A percentile compares a stretch with the other conserved stretches of the same genome.
Evolutionary conservation across 2,888 invertebrate species (phyloP).

Genomic region (Unio delphinus): DNA sequence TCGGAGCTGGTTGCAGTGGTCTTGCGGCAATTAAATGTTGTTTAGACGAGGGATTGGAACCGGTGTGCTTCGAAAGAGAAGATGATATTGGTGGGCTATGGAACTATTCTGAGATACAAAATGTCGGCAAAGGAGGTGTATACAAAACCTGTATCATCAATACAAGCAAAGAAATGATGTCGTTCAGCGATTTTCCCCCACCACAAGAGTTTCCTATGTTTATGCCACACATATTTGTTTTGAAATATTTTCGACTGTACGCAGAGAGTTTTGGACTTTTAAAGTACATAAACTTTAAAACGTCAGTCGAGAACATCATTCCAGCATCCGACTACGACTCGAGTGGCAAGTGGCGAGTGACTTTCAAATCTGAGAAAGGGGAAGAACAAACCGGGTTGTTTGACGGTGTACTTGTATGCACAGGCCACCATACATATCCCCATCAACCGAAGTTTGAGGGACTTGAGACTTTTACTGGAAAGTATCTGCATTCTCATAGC

Average conservation of each 20-base stretch:
- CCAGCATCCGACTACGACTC: slow-evolving; percentile 58
- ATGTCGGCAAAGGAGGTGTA: slow-evolving; percentile 57
- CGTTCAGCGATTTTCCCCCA: slow-evolving; percentile 72
- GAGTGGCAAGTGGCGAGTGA: slow-evolving; percentile 65
- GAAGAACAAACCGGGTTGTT: slow-evolving; percentile 46
- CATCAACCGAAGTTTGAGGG: slow-evolving; percentile 70
- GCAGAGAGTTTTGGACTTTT: slow-evolving; percentile 61
- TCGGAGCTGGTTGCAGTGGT: slow-evolving; percentile 56
- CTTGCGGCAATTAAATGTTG: slow-evolving; percentile 54
- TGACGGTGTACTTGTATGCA: slow-evolving; percentile 73
- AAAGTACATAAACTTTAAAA: slow-evolving; percentile 56
- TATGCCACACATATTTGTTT: slow-evolving; percentile 71
- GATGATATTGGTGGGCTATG: slow-evolving; percentile 64
- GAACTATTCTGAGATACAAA: slow-evolving; percentile 53
- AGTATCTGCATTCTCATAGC: slow-evolving; percentile 59
- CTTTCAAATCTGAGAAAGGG: slow-evolving; percentile 16
- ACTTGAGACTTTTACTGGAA: slow-evolving; percentile 64
- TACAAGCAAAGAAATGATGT: slow-evolving; percentile 70
- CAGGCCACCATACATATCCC: slow-evolving; percentile 73
- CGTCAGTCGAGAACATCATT: slow-evolving; percentile 44
- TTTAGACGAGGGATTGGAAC: slow-evolving; percentile 49
- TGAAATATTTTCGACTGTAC: slow-evolving; percentile 67
- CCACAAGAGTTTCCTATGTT: slow-evolving; percentile 72
- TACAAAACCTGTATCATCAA: slow-evolving; percentile 66
- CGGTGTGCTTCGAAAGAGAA: slow-evolving; percentile 60